Evolutionary conservation across 2,888 invertebrate genomes (phyloP).

Genomic region (Drosophila demipolita): DNA sequence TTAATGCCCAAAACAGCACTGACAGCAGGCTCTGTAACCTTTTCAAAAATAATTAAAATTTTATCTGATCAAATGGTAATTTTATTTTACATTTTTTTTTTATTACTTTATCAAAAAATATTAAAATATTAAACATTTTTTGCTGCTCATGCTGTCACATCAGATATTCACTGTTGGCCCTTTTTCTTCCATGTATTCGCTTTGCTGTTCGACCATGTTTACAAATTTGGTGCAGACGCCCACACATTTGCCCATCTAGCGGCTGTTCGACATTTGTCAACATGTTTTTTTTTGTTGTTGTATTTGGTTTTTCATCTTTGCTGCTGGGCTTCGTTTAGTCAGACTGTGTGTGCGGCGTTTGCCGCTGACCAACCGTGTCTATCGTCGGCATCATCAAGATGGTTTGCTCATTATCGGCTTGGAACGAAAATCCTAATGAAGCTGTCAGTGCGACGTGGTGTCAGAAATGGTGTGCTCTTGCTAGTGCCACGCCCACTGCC

Average conservation of each 20-base stretch:
- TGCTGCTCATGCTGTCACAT: constrained; percentile 5
- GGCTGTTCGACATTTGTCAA: constrained; percentile 78
- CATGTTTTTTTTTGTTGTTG: constrained; percentile 36
- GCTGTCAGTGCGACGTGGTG: constrained; percentile 63
- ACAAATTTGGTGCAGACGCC: constrained; percentile 58
- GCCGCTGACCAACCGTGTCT: constrained; percentile 30
- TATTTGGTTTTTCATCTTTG: neutral
- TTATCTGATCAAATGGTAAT: neutral
- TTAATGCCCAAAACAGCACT: neutral
- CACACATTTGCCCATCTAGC: constrained; percentile 49
- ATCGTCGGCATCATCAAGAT: constrained; percentile 31
- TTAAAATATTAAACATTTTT: too few relatives aligned
- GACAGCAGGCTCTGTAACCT: neutral
- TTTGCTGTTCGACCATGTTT: constrained; percentile 43
- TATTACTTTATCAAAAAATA: neutral
- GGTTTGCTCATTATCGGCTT: constrained; percentile 53
- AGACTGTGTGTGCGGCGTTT: constrained; percentile 19
- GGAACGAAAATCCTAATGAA: constrained; percentile 66
- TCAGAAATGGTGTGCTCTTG: constrained; percentile 69
- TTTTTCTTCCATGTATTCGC: constrained; percentile 22
- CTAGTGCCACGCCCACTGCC: constrained; percentile 51
- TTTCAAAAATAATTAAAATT: neutral
- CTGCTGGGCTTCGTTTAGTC: constrained; percentile 56
- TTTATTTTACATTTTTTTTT: neutral
- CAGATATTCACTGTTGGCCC: constrained; percentile 13